These are phyloP conservation scores for Lagopus leucura DNA, from an alignment of 2,113 vertebrate genomes.

Conservation along the genomic window DNA sequence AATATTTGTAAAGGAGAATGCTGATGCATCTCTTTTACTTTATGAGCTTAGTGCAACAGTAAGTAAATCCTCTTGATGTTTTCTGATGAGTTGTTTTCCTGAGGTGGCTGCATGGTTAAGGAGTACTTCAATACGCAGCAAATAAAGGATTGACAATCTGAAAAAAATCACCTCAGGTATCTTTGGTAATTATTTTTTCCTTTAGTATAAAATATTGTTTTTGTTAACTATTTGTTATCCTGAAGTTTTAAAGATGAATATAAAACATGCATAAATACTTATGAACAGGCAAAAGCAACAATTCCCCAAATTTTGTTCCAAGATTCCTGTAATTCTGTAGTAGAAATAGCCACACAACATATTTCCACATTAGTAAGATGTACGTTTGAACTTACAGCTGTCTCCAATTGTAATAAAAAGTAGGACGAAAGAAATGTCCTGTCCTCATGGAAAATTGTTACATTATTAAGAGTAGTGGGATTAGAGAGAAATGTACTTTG, in stretches of 20 bases:
- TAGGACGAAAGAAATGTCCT: not conserved
- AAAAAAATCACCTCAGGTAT: not conserved
- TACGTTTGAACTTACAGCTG: not conserved
- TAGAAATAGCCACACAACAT: not conserved
- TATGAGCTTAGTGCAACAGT: not conserved
- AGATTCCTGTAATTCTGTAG: not conserved
- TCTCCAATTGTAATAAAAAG: not conserved
- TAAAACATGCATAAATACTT: not conserved
- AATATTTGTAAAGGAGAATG: not conserved
- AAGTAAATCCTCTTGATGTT: not conserved
- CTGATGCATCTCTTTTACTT: constrained; percentile 3
- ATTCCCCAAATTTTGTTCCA: not conserved
- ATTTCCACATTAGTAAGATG: not conserved
- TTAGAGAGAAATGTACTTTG: not conserved
- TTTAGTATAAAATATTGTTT: not conserved
- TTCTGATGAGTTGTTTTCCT: not conserved
- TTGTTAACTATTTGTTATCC: not conserved
- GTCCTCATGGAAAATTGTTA: not conserved
- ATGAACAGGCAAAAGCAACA: not conserved
- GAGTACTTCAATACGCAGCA: not conserved
- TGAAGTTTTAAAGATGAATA: not conserved
- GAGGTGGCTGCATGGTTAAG: not conserved
- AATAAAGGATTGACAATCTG: not conserved
- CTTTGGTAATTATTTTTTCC: not conserved
- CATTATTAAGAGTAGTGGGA: not conserved